Evolutionary conservation across 1,140 invertebrate species (phyloP).

Genomic region (Goniozus legneri): DNA sequence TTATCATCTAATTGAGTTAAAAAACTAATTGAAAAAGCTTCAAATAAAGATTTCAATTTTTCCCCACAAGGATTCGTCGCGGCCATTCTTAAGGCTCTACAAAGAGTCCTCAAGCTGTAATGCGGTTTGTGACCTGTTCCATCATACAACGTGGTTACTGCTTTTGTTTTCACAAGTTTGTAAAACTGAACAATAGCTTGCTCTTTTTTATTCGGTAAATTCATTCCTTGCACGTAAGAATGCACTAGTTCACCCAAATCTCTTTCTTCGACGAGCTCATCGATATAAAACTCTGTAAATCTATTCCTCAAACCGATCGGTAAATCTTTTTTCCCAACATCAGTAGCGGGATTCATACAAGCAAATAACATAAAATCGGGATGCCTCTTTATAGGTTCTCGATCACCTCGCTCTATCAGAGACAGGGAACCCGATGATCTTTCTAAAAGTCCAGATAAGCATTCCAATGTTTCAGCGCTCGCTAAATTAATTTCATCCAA

Average conservation of each 20-base stretch:
- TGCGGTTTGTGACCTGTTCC: conserved; percentile 76
- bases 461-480: conserved; percentile 92
- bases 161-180: conserved; percentile 70
- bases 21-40: conserved; percentile 94
- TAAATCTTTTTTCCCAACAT: conserved; percentile 96
- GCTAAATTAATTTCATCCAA: conserved; percentile 98
- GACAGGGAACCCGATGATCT: conserved; percentile 73
- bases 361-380: conserved; percentile 93
- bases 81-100: conserved; percentile 82
- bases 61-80: conserved; percentile 79
- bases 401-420: conserved; percentile 84
- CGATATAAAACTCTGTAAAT: conserved; percentile 96
- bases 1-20: conserved; percentile 86
- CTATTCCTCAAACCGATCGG: conserved; percentile 88
- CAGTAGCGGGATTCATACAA: conserved; percentile 99
- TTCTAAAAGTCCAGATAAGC: conserved; percentile 89
- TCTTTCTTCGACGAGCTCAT: conserved; percentile 77
- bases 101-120: conserved; percentile 90
- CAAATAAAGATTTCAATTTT: conserved; percentile 81
- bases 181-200: conserved; percentile 88
- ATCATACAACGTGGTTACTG: conserved; percentile 71
- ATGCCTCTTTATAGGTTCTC: conserved; percentile 76
- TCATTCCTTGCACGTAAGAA: conserved; percentile 80
- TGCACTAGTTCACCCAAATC: conserved; percentile 81
- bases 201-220: conserved; percentile 64